A percentile compares a stretch with the other conserved stretches of the same genome.
Evolutionary conservation across 2,113 vertebrate genomes (phyloP).

Genomic region (Hipposideros armiger): DNA sequence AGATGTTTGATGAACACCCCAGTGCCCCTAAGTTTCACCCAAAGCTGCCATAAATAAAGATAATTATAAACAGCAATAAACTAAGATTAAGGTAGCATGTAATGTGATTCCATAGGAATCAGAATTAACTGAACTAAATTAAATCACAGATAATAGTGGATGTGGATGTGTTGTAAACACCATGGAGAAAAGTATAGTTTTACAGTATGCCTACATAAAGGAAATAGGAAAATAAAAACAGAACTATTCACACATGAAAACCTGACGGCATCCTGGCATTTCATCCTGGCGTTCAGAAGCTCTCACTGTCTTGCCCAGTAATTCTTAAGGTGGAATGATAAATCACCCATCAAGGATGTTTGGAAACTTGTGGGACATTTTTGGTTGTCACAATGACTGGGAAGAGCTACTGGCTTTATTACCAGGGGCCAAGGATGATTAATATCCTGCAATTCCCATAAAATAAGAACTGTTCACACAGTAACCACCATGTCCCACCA

Average conservation of each 20-base stretch:
- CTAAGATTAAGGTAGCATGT: neutral
- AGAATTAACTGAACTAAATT: constrained; percentile 31
- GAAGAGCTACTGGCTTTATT: constrained; percentile 20
- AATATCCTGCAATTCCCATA: neutral
- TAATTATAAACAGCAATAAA: constrained; percentile 75
- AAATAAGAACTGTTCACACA: constrained; percentile 33
- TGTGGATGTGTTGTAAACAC: neutral
- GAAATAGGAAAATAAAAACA: constrained; percentile 51
- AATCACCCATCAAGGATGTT: neutral
- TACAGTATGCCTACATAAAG: neutral
- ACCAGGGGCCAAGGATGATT: neutral
- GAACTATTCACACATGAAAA: constrained; percentile 45
- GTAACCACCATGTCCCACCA: neutral
- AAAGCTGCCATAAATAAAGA: constrained; percentile 75
- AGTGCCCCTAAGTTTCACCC: constrained; percentile 73
- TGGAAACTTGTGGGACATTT: constrained; percentile 38
- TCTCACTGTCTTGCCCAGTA: neutral
- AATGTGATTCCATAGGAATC: constrained; percentile 27
- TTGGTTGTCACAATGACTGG: constrained; percentile 5
- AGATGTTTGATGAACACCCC: constrained; percentile 77
- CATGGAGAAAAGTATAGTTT: neutral
- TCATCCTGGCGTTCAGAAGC: neutral
- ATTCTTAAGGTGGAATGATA: neutral
- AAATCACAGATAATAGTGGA: constrained; percentile 46
- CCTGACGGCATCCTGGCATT: neutral